These are phyloP conservation scores for Heliornis fulica DNA, from an alignment of 2,113 vertebrate species.

Conservation along the genomic window DNA sequence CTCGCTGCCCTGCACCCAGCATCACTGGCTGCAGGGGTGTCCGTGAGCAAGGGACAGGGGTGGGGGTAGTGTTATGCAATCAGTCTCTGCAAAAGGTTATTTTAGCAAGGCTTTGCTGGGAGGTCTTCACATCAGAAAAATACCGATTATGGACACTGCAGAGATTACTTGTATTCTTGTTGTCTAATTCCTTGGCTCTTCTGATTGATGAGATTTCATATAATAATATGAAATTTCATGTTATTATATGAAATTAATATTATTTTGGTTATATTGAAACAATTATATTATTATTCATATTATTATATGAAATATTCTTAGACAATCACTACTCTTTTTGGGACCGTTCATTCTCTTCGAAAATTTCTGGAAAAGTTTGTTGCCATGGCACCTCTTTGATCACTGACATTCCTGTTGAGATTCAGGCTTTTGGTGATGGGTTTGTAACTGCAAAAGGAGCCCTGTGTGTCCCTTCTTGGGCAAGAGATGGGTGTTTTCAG, in stretches of 20 bases:
- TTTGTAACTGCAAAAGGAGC: not conserved
- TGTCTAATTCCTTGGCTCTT: not conserved
- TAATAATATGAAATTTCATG: too few relatives aligned
- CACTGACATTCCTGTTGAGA: not conserved
- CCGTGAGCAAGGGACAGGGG: not conserved
- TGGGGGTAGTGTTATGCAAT: not conserved
- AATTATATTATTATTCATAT: too few relatives aligned
- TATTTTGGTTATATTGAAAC: too few relatives aligned
- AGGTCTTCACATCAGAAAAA: not conserved
- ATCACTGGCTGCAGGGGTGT: accelerated
- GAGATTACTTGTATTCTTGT: not conserved
- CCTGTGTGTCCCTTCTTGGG: not conserved
- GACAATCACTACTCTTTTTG: not conserved
- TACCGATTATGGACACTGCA: not conserved
- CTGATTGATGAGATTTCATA: not conserved
- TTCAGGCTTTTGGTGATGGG: not conserved
- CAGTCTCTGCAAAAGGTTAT: not conserved
- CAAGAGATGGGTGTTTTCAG: not conserved
- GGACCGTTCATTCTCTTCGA: not conserved
- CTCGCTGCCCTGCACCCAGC: not conserved
- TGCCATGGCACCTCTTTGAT: not conserved
- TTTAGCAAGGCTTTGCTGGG: not conserved
- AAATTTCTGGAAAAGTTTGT: not conserved
- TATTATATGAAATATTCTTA: too few relatives aligned
- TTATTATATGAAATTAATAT: too few relatives aligned